phyloP scores from a whole-genome alignment of 2,888 invertebrate species.

The Tortricodes alternella region DNA sequence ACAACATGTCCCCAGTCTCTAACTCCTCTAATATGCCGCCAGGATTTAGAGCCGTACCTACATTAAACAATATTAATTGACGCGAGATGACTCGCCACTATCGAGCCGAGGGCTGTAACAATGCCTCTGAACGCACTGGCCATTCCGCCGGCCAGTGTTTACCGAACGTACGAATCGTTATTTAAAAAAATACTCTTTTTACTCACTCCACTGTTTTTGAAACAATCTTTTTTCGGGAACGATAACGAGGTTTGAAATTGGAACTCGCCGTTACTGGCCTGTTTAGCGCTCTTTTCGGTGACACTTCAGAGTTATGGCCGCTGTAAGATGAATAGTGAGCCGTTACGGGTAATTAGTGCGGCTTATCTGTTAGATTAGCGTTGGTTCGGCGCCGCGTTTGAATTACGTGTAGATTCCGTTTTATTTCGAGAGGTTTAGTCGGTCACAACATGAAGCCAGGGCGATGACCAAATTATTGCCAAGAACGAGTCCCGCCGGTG shows the following conservation, averaged over 20 bases:
- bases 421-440: constrained; percentile 37
- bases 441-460: constrained; percentile 48
- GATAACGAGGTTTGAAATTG: constrained; percentile 77
- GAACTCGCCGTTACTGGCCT: constrained; percentile 64
- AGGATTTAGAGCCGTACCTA: constrained; percentile 57
- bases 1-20: constrained; percentile 47
- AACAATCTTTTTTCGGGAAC: constrained; percentile 50
- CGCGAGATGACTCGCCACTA: constrained; percentile 67
- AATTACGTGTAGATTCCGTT: constrained; percentile 38
- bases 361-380: constrained; percentile 61
- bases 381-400: constrained; percentile 42
- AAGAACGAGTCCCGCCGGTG: constrained; percentile 69
- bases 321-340: constrained; percentile 55
- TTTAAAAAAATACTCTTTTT: constrained; percentile 55
- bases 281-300: constrained; percentile 63
- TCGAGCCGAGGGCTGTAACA: constrained; percentile 62
- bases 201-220: constrained; percentile 35
- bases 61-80: constrained; percentile 79
- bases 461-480: constrained; percentile 78
- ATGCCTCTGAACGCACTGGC: constrained; percentile 45
- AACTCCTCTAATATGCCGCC: constrained; percentile 69
- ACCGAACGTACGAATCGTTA: constrained; percentile 51
- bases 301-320: constrained; percentile 57
- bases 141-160: constrained; percentile 42
- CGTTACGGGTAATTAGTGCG: constrained; percentile 61